Evolutionary conservation across 2,797 vertebrate genomes (phyloP).

Genomic region (Gallinago nigripennis): DNA sequence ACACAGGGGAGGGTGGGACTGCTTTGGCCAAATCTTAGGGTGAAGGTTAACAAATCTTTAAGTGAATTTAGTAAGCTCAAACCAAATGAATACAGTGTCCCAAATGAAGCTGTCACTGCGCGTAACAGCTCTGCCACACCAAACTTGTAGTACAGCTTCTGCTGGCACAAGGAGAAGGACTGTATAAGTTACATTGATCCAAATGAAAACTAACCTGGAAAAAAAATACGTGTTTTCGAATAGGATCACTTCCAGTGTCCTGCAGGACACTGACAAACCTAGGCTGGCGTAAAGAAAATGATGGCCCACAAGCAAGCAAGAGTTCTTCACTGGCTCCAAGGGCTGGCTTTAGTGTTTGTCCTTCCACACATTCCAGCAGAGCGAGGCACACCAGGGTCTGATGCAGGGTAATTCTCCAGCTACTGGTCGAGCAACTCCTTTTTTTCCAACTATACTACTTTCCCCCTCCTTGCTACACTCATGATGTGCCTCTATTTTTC

Average conservation of each 20-base stretch:
- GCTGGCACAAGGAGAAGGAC: background rate
- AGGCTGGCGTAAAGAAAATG: fast-evolving
- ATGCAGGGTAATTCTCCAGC: background rate
- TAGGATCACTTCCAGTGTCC: background rate
- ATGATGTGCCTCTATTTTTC: background rate
- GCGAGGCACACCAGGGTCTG: background rate
- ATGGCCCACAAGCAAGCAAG: background rate
- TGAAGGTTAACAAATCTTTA: background rate
- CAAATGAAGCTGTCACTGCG: background rate
- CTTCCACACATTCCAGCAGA: background rate
- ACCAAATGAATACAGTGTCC: background rate
- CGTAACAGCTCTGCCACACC: background rate
- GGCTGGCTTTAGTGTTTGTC: background rate
- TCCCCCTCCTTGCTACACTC: background rate
- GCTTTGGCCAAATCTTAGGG: background rate
- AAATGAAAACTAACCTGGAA: background rate
- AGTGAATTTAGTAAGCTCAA: background rate
- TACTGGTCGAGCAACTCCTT: background rate
- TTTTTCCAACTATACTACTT: background rate
- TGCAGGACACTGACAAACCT: background rate
- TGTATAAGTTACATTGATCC: fast-evolving
- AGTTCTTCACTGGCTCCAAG: background rate
- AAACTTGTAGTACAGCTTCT: background rate
- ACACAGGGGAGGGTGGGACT: background rate
- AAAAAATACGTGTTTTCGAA: background rate